Conservation (phyloP, 2,888 invertebrate species). For the Syrista parreyssii region DNA sequence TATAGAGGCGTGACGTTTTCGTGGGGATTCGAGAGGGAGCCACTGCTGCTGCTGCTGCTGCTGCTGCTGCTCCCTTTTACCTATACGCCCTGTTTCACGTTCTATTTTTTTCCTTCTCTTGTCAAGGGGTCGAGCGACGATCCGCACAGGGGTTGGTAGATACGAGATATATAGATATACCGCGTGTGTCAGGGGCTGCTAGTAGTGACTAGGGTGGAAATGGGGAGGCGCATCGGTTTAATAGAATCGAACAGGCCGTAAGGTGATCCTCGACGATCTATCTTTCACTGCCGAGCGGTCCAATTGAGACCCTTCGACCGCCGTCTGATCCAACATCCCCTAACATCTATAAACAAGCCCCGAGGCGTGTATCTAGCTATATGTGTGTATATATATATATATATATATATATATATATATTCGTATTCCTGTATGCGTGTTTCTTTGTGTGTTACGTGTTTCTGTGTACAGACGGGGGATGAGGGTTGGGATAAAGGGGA, state of each 20-base stretch:
- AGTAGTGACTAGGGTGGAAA: too few species aligned
- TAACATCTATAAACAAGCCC: conserved; percentile 50
- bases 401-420: background rate
- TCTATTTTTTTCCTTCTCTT: background rate
- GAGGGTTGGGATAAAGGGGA: conserved; percentile 17
- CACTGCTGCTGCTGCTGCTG: too few species aligned
- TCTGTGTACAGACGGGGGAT: too few species aligned
- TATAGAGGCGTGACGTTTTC: too few species aligned
- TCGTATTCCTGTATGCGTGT: background rate
- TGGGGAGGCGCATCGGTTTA: conserved; percentile 46
- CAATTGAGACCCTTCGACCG: conserved; percentile 52
- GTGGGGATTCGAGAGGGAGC: too few species aligned
- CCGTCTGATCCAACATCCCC: conserved; percentile 44
- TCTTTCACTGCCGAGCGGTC: conserved; percentile 57
- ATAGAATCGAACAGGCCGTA: conserved; percentile 63
- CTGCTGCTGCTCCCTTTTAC: too few species aligned
- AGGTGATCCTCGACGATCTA: conserved; percentile 62
- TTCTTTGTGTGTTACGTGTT: too few species aligned
- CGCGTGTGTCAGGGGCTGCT: conserved; percentile 7
- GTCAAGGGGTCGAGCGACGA: background rate
- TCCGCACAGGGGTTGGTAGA: background rate
- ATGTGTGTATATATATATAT: background rate
- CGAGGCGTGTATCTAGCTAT: background rate
- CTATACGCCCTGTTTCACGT: too few species aligned
- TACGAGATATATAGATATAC: background rate